These are phyloP conservation scores for Poecilobothrus nobilitatus DNA, from an alignment of 2,888 invertebrate species.

Conservation along the genomic window DNA sequence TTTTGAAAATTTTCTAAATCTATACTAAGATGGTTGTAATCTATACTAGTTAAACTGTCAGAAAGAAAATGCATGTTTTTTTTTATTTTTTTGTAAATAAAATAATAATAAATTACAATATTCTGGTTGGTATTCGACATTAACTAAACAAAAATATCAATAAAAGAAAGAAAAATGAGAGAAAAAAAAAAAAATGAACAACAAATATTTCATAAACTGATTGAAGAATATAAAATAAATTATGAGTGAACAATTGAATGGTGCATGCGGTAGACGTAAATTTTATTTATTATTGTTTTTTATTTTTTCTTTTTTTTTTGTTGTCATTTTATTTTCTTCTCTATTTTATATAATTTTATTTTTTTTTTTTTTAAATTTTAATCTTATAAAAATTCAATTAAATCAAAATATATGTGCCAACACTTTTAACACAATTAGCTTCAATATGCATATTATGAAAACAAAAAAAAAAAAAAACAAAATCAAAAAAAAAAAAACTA, in stretches of 20 bases:
- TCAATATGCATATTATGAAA: too few relatives aligned
- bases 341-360: not conserved
- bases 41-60: too few relatives aligned
- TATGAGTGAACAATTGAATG: slow-evolving; percentile 5
- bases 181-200: not conserved
- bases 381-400: not conserved
- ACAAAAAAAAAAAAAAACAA: not conserved
- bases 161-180: not conserved
- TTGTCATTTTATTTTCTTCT: not conserved
- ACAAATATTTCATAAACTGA: not conserved
- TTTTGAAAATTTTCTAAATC: too few relatives aligned
- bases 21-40: too few relatives aligned
- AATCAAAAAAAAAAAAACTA: not conserved
- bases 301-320: not conserved
- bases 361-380: not conserved
- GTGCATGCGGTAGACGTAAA: slow-evolving; percentile 5
- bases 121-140: not conserved
- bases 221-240: slow-evolving; percentile 2
- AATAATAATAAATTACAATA: not conserved
- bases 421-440: not conserved
- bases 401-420: not conserved
- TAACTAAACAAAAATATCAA: not conserved
- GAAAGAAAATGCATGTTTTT: too few relatives aligned
- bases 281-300: not conserved
- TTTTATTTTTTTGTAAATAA: too few relatives aligned